phyloP scores from a whole-genome alignment of 1,140 invertebrate species.

The Centruroides vittatus region DNA sequence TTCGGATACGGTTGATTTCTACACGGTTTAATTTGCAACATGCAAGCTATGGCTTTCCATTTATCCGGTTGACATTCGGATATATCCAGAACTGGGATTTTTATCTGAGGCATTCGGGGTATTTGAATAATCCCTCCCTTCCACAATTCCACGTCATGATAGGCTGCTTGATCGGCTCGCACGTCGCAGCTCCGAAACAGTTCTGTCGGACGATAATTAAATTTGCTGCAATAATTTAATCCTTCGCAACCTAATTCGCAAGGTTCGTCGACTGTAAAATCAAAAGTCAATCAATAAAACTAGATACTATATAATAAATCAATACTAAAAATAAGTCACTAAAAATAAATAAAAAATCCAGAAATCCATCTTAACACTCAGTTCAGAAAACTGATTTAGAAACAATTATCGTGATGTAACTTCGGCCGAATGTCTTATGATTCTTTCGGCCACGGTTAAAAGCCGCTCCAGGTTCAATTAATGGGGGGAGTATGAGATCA shows the following conservation, averaged over 20 bases:
- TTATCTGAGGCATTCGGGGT: constrained; percentile 45
- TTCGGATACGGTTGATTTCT: constrained; percentile 51
- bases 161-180: constrained; percentile 47
- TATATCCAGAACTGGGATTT: constrained; percentile 59
- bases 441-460: too few relatives aligned
- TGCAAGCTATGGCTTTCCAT: constrained; percentile 72
- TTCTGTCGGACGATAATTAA: constrained; percentile 62
- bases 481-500: too few relatives aligned
- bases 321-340: too few relatives aligned
- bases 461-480: too few relatives aligned
- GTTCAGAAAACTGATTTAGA: too few relatives aligned
- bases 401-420: too few relatives aligned
- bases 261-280: constrained; percentile 48
- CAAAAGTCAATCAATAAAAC: too few relatives aligned
- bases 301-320: too few relatives aligned
- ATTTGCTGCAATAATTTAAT: constrained; percentile 60
- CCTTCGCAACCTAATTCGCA: constrained; percentile 67
- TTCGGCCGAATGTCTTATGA: too few relatives aligned
- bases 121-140: constrained; percentile 29
- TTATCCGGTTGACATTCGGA: constrained; percentile 57
- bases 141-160: constrained; percentile 43
- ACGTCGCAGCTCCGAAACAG: constrained; percentile 54
- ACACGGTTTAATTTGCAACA: constrained; percentile 73
- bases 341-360: too few relatives aligned
- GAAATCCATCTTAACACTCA: too few relatives aligned